Conservation (phyloP, 2,888 invertebrate genomes). For the Megastigmus dorsalis region DNA sequence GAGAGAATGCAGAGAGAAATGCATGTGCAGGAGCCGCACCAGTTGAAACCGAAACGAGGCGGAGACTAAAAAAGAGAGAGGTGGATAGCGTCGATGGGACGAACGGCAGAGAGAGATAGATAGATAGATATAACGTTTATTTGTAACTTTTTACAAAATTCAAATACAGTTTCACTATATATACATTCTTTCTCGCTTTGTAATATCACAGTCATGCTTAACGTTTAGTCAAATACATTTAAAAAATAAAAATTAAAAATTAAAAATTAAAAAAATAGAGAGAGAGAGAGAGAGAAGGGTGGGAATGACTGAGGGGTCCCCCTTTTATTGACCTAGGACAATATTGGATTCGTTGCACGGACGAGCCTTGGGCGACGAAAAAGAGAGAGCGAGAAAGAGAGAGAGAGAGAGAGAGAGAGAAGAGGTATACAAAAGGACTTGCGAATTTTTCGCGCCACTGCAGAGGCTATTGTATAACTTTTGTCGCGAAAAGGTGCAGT, state of each 20-base stretch:
- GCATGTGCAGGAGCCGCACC: too few species aligned
- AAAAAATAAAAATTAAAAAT: too few species aligned
- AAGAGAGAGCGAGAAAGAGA: neutral
- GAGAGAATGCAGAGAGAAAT: neutral
- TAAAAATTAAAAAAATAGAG: too few species aligned
- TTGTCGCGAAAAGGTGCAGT: too few species aligned
- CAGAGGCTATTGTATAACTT: too few species aligned
- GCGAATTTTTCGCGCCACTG: too few species aligned
- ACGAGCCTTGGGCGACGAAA: neutral
- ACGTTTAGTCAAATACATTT: too few species aligned
- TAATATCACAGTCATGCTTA: too few species aligned
- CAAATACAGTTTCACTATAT: too few species aligned
- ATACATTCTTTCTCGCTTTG: too few species aligned
- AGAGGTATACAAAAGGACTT: neutral
- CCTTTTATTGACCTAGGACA: slow-evolving; percentile 40
- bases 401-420: neutral
- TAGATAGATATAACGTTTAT: neutral
- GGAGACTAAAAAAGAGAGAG: neutral
- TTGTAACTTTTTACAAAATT: too few species aligned
- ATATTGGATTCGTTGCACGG: slow-evolving; percentile 25
- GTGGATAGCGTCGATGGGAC: neutral
- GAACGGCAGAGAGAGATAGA: neutral
- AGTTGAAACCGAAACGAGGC: neutral
- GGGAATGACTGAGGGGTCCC: neutral
- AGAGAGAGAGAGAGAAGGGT: neutral